phyloP scores from a whole-genome alignment of 2,888 invertebrate species.

The Nomada ruficornis region DNA sequence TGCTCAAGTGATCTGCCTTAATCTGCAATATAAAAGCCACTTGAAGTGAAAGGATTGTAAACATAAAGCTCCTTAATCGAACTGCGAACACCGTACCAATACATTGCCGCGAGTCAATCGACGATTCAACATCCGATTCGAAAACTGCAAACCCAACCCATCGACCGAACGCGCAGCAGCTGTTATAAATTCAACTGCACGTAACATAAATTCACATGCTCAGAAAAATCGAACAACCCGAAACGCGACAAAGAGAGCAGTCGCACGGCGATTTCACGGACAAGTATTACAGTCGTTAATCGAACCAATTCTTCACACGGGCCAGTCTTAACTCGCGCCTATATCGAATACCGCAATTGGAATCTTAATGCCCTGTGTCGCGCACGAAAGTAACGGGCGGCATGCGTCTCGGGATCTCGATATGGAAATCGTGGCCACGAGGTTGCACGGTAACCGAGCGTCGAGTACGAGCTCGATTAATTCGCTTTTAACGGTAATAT shows the following conservation, averaged over 20 bases:
- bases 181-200: neutral
- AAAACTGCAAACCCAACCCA: too few species aligned
- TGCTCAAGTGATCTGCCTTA: too few species aligned
- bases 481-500: slow-evolving; percentile 64
- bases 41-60: too few species aligned
- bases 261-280: neutral
- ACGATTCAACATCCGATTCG: too few species aligned
- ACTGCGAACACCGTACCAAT: neutral
- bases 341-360: slow-evolving; percentile 4
- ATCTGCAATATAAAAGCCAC: too few species aligned
- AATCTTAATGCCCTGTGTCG: slow-evolving; percentile 7
- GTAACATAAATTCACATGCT: too few species aligned
- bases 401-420: slow-evolving; percentile 35
- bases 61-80: too few species aligned
- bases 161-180: neutral
- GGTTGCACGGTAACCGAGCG: slow-evolving; percentile 1
- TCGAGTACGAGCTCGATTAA: slow-evolving; percentile 29
- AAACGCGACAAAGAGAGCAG: neutral
- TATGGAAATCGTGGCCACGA: slow-evolving; percentile 15
- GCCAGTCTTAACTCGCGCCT: neutral
- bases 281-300: neutral
- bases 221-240: neutral
- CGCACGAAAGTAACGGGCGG: neutral
- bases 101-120: neutral
- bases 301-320: neutral